phyloP scores from a whole-genome alignment of 2,113 vertebrate species.

The Rhizomys pruinosus region DNA sequence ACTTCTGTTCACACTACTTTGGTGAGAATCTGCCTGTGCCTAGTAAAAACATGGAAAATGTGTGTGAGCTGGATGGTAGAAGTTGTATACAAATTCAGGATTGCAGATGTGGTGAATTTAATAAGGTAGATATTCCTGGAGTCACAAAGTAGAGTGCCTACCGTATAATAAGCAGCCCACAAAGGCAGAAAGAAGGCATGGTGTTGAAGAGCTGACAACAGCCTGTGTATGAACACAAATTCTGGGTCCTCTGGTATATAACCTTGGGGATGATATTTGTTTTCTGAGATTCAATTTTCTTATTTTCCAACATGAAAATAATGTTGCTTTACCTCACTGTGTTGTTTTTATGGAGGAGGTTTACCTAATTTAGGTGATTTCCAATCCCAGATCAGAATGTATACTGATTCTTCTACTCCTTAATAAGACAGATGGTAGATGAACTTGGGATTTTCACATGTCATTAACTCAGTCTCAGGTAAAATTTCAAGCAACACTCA shows the following conservation, averaged over 20 bases:
- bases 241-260: not conserved
- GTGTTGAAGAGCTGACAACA: not conserved
- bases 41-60: not conserved
- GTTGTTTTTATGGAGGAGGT: not conserved
- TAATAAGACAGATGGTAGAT: not conserved
- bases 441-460: slow-evolving; percentile 49
- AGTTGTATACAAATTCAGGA: not conserved
- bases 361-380: not conserved
- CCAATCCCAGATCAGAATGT: not conserved
- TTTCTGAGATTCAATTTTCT: not conserved
- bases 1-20: not conserved
- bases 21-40: not conserved
- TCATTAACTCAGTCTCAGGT: slow-evolving; percentile 60
- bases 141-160: not conserved
- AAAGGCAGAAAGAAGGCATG: not conserved
- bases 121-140: not conserved
- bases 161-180: not conserved
- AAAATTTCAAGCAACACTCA: slow-evolving; percentile 28
- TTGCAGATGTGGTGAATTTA: not conserved
- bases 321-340: not conserved
- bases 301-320: slow-evolving; percentile 37
- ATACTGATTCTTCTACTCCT: slow-evolving; percentile 46
- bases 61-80: not conserved
- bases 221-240: not conserved
- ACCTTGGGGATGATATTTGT: not conserved